A percentile compares a stretch with the other conserved stretches of the same genome.
Evolutionary conservation across 2,113 vertebrate species (phyloP).

Genomic region (Probosciger aterrimus): DNA sequence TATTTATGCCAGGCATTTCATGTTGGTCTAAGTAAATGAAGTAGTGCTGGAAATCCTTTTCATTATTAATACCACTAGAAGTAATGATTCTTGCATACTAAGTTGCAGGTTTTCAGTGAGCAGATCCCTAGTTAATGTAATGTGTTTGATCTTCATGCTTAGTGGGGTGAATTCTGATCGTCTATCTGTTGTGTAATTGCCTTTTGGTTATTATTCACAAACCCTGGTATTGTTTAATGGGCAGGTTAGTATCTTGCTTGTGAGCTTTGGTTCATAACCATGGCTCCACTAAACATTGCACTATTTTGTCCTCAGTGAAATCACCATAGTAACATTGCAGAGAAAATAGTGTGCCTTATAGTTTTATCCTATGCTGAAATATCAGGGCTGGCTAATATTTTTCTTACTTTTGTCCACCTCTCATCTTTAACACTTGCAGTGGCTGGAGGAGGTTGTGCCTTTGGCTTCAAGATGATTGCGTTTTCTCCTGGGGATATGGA

Average conservation of each 20-base stretch:
- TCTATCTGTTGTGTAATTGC: not conserved
- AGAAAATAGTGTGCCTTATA: not conserved
- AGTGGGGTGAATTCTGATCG: not conserved
- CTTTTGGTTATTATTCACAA: conserved; percentile 7
- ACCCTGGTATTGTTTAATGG: not conserved
- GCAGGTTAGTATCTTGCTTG: not conserved
- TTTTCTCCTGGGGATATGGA: not conserved
- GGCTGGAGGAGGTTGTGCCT: not conserved
- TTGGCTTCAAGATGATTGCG: not conserved
- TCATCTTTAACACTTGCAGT: not conserved
- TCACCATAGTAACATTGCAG: conserved; percentile 22
- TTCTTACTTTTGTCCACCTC: not conserved
- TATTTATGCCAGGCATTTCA: not conserved
- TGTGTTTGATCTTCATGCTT: not conserved
- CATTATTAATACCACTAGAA: not conserved
- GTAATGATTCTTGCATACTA: not conserved
- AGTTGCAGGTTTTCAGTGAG: not conserved
- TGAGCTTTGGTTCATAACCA: not conserved
- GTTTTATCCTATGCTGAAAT: not conserved
- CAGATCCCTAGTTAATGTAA: not conserved
- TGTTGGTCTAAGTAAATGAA: not conserved
- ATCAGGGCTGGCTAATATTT: not conserved
- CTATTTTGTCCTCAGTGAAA: not conserved
- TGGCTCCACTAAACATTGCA: not conserved
- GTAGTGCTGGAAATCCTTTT: not conserved